Evolutionary conservation across 2,888 invertebrate species (phyloP), one percentile per base, ranked within the genome.

Genomic region (Rhagium mordax): DNA sequence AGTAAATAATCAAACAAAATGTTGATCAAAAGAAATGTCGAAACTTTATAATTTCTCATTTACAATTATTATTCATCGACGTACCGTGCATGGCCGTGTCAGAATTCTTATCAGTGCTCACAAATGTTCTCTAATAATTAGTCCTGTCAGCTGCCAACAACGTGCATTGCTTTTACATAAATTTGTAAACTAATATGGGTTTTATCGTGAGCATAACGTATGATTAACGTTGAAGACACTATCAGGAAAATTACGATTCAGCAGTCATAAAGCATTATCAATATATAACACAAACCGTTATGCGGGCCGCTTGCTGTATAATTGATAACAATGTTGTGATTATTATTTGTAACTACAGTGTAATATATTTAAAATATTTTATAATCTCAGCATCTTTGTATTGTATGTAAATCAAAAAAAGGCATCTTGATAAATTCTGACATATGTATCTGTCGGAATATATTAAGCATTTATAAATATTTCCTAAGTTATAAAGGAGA

Each of bases 101-200:
- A n/a, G n/a, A n/a, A n/a, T n/a, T n/a, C n/a, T n/a, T n/a, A n/a
- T n/a, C n/a, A n/a, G n/a, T n/a, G n/a, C n/a, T n/a, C n/a, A n/a
- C n/a, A n/a, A n/a, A n/a, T n/a, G 24, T 6, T 4, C 3, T 68
- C 62, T 49, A 62, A 53, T 64, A 69, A 74, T 76, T 74, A 69
- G 70, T 68, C 41, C 69, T 68, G 65, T 71, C 60, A 74, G 55
- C 68, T 53, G 71, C 74, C 74, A 72, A 69, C 72, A 55, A 65
- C 55, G 69, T 69, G 65, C 72, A 69, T 74, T 74, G 69, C 64
- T 69, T 68, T 74, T 74, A 76, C 74, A 74, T 74, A 71, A 71
- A 75, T 76, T 74, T 72, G 71, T 70, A 69, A 67, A 69, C 68
- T 74, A 76, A 76, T 76, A 70, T 67, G 74, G 77, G 77, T 75